These are phyloP conservation scores for Tortrix viridana DNA, from an alignment of 2,888 invertebrate genomes.

Conservation along the genomic window DNA sequence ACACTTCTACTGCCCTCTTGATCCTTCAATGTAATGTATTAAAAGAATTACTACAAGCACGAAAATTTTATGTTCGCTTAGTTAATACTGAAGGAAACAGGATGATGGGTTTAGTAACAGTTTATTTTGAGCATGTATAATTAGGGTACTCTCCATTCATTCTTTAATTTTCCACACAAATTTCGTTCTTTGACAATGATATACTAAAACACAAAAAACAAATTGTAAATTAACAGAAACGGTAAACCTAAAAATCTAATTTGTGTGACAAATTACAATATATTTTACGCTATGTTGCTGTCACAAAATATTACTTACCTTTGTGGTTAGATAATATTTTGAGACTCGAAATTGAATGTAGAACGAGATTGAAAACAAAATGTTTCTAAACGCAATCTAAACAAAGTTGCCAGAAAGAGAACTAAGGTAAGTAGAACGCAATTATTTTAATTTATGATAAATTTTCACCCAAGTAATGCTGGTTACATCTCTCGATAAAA, in stretches of 20 bases:
- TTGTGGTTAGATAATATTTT: constrained; percentile 55
- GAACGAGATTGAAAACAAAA: constrained; percentile 59
- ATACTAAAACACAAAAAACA: constrained; percentile 15
- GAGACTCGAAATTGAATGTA: constrained; percentile 50
- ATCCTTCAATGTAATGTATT: constrained; percentile 70
- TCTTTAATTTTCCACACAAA: constrained; percentile 64
- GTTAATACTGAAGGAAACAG: constrained; percentile 68
- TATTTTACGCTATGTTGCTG: constrained; percentile 62
- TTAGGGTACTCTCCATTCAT: constrained; percentile 71
- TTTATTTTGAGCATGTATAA: constrained; percentile 50
- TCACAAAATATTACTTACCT: constrained; percentile 62
- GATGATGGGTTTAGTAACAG: constrained; percentile 47
- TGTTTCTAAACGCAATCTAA: constrained; percentile 24
- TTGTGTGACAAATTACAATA: constrained; percentile 61
- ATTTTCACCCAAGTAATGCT: no score
- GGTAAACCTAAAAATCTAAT: constrained; percentile 25
- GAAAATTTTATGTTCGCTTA: constrained; percentile 59
- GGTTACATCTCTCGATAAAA: no score
- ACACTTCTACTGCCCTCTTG: constrained; percentile 63
- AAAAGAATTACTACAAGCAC: constrained; percentile 73
- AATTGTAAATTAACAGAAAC: constrained; percentile 34
- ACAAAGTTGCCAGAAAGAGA: constrained; percentile 22
- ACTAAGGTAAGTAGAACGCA: neutral
- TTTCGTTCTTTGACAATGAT: constrained; percentile 42
- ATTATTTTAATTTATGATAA: neutral